These are phyloP conservation scores for Physocephala rufipes DNA, from an alignment of 2,888 invertebrate genomes.

Conservation along the genomic window DNA sequence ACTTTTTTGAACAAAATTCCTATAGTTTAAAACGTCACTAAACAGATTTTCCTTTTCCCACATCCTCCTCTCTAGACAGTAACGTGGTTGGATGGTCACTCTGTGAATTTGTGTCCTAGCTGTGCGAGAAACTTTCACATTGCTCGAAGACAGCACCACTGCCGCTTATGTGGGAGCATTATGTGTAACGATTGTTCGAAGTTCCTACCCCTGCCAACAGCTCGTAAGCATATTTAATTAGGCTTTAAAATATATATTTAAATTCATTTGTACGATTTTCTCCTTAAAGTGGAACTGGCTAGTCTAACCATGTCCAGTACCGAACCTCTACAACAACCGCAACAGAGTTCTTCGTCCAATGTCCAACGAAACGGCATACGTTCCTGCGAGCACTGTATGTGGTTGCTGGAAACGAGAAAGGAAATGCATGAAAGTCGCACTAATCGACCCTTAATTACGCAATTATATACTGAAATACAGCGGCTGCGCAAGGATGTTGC, in stretches of 20 bases:
- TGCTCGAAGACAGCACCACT: constrained; percentile 93
- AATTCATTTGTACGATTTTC: background rate
- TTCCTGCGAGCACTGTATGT: constrained; percentile 80
- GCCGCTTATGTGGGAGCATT: constrained; percentile 91
- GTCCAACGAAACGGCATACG: constrained; percentile 71
- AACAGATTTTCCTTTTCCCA: background rate
- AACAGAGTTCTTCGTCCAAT: constrained; percentile 38
- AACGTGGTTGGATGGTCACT: constrained; percentile 92
- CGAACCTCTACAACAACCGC: constrained; percentile 53
- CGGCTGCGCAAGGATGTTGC: constrained; percentile 79
- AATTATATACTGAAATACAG: constrained; percentile 85
- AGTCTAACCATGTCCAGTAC: constrained; percentile 56
- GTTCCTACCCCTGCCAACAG: constrained; percentile 81
- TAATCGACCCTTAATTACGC: constrained; percentile 79
- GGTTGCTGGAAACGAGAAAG: constrained; percentile 80
- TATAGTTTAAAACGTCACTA: background rate
- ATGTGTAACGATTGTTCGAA: constrained; percentile 92
- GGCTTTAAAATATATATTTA: background rate
- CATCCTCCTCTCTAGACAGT: constrained; percentile 69
- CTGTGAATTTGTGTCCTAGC: constrained; percentile 88
- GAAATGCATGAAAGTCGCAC: constrained; percentile 83
- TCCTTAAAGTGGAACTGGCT: constrained; percentile 56
- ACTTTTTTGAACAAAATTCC: background rate
- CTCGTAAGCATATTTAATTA: constrained; percentile 74
- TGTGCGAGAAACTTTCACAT: constrained; percentile 91